A percentile compares a stretch with the other conserved stretches of the same genome.
Evolutionary conservation across 1,140 invertebrate genomes (phyloP).

Genomic region (Drosophila nigrodunni): DNA sequence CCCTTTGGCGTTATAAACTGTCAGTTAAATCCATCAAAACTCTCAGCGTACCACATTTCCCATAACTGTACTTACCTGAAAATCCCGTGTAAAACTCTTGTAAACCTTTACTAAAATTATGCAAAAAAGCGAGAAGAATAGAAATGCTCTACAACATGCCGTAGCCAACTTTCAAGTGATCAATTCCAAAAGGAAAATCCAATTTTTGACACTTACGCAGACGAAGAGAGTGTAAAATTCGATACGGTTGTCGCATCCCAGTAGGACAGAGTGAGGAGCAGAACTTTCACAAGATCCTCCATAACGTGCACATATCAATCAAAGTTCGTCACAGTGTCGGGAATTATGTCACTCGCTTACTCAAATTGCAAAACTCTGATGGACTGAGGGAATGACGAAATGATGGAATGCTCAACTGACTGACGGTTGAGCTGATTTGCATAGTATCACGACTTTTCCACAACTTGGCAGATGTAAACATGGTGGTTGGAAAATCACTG

Average conservation of each 20-base stretch:
- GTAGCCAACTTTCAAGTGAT: conserved; percentile 62
- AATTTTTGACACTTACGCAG: conserved; percentile 64
- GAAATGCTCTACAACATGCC: conserved; percentile 61
- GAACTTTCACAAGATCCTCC: conserved; percentile 63
- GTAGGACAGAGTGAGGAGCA: no score
- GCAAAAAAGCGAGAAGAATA: conserved; percentile 54
- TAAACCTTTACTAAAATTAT: conserved; percentile 70
- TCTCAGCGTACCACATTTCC: conserved; percentile 28
- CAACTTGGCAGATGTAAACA: conserved; percentile 44
- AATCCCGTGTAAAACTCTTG: conserved; percentile 69
- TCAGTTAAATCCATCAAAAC: neutral
- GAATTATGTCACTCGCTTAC: conserved; percentile 84
- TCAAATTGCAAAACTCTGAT: conserved; percentile 74
- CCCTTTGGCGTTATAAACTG: neutral
- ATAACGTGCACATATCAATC: conserved; percentile 75
- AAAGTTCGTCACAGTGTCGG: conserved; percentile 83
- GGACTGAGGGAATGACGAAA: conserved; percentile 40
- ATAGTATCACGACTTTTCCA: conserved; percentile 54
- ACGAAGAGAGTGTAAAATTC: conserved; percentile 54
- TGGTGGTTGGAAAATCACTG: conserved; percentile 58
- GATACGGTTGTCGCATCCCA: conserved; percentile 62
- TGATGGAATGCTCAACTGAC: conserved; percentile 29
- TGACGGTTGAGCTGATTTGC: conserved; percentile 62
- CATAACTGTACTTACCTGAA: conserved; percentile 43
- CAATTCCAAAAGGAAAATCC: conserved; percentile 49